Percentiles rank a stretch among this genome's conserved stretches.
Conservation (phyloP, 1,140 invertebrate genomes). For the Drosophila funebris region DNA sequence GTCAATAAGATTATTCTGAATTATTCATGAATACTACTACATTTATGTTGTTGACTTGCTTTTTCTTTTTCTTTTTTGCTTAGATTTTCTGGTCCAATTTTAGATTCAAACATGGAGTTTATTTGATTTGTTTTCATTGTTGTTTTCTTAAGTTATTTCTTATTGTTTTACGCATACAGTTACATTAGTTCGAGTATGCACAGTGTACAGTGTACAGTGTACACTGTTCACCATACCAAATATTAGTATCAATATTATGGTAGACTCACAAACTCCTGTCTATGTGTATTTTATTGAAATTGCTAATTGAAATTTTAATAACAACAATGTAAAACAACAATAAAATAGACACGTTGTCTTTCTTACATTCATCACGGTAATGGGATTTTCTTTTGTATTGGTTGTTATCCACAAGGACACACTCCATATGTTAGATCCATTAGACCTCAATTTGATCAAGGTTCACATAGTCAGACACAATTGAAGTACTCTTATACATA, state of each 20-base stretch:
- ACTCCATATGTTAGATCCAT: not conserved
- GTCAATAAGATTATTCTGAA: not conserved
- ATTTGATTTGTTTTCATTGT: conserved; percentile 56
- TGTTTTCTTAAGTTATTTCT: conserved; percentile 11
- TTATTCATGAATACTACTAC: conserved; percentile 22
- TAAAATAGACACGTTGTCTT: not conserved
- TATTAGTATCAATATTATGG: not conserved
- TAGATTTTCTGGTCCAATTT: conserved; percentile 66
- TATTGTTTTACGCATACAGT: conserved; percentile 22
- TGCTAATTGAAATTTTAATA: conserved; percentile 2
- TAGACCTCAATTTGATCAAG: conserved; percentile 29
- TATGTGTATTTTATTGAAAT: not conserved
- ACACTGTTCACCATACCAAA: not conserved
- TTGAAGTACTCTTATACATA: not conserved
- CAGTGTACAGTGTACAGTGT: not conserved
- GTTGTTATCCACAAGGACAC: not conserved
- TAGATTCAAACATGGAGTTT: conserved; percentile 52
- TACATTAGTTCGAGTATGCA: conserved; percentile 1
- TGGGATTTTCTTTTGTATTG: not conserved
- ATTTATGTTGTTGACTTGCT: conserved; percentile 17
- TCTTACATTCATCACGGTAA: not conserved
- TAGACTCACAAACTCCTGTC: not conserved
- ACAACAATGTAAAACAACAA: conserved; percentile 23
- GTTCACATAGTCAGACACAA: conserved; percentile 17
- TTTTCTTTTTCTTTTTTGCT: conserved; percentile 9